These are phyloP conservation scores for Cavia porcellus DNA, from an alignment of 2,113 vertebrate genomes.

Conservation along the genomic window DNA sequence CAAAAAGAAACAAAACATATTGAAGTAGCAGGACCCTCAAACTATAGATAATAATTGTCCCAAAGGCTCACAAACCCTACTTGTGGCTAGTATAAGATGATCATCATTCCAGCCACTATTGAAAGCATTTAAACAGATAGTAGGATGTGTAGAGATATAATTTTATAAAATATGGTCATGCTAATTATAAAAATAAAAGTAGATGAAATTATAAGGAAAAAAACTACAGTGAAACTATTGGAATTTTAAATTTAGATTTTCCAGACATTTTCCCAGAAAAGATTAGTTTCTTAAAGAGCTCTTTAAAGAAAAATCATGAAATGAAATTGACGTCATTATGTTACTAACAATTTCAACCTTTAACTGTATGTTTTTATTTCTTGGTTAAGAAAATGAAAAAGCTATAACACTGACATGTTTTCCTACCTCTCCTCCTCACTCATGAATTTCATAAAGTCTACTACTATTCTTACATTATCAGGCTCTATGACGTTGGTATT, in stretches of 20 bases:
- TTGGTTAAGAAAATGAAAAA: constrained; percentile 5
- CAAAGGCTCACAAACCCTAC: neutral
- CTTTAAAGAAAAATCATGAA: neutral
- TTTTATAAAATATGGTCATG: neutral
- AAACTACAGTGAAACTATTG: neutral
- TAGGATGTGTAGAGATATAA: neutral
- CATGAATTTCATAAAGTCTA: neutral
- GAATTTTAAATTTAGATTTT: neutral
- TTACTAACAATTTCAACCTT: constrained; percentile 19
- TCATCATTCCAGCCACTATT: neutral
- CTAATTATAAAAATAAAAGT: neutral
- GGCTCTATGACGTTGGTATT: neutral
- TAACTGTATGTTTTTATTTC: neutral
- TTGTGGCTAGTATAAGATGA: neutral
- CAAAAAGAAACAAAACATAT: neutral
- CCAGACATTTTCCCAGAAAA: neutral
- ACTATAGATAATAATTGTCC: neutral
- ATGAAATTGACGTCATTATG: neutral
- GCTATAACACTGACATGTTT: neutral
- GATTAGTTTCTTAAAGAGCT: neutral
- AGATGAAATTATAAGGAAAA: neutral
- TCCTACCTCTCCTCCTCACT: neutral
- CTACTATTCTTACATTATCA: constrained; percentile 13
- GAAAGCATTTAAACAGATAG: neutral
- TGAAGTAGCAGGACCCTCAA: neutral